Evolutionary conservation across 1,140 invertebrate genomes (phyloP), one percentile per base, ranked within the genome.

Genomic region (Zaprionus africanus): DNA sequence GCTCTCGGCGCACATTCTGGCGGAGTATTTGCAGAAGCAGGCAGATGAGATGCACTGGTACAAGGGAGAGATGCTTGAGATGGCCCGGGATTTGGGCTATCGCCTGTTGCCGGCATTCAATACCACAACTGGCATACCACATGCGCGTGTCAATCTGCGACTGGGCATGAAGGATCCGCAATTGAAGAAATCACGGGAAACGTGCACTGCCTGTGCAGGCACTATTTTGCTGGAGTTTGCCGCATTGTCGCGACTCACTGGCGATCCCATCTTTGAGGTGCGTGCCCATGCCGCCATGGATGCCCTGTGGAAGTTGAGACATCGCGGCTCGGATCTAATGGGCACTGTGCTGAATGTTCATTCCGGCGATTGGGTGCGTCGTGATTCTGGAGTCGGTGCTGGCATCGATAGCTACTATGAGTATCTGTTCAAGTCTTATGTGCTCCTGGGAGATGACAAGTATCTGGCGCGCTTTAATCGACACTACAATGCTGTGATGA

Each of bases 321-420:
- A 99, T 93, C 95, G 98, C 66, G 96, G 96, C 43, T 98, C 97
- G 1, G 97, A 99, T 93, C 93, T 99, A 3, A 98, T 99, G 96
- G 98, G 98, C 22, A 98, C 97, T 13, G 97, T 98, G 17, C 94
- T 99, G 12, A 98, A 98, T 93, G 97, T 99, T n/a, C 97, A 99
- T 92, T 98, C 97, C 41, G 99, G 99, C 4, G 98, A 99, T 93
- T 99, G 98, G 98, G 96, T 99, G 5, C 94, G 98, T 24, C 95
- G 98, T 91, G 98, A 99, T 93, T 98, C 97, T 31, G 98, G 98
- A 4, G 98, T 99, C 19, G 99, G 99, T n/a, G 99, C 99, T 46
- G 99, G 99, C 11, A 99, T 99, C 78, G 99, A 99, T 93, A 99
- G 98, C 0, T 99, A 99, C 93, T 99, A 99, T 93, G 99, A 99